A percentile compares a stretch with the other conserved stretches of the same genome.
phyloP scores from a whole-genome alignment of 2,888 invertebrate species.

The Cetonia aurata region DNA sequence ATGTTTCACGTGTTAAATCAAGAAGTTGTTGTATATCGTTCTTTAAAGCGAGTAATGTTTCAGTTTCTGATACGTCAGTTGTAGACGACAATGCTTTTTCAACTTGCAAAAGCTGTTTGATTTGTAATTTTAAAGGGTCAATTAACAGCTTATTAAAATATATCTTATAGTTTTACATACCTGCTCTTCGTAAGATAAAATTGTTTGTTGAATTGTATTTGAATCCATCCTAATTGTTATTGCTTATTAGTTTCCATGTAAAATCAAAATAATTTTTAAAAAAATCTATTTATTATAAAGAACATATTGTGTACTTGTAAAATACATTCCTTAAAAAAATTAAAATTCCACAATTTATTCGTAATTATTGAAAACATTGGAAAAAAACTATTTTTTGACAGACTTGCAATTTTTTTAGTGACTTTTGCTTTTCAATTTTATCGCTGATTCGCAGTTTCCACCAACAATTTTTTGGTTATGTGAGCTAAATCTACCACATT shows the following conservation, averaged over 20 bases:
- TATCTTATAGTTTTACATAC: slow-evolving; percentile 7
- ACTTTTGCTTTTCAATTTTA: slow-evolving; percentile 6
- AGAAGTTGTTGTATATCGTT: slow-evolving; percentile 78
- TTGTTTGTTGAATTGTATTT: slow-evolving; percentile 8
- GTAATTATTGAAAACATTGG: too few species aligned
- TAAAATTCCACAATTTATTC: too few species aligned
- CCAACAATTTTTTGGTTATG: slow-evolving; percentile 15
- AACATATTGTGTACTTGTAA: too few species aligned
- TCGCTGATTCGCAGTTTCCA: not conserved
- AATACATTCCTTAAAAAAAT: too few species aligned
- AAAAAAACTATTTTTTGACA: not conserved
- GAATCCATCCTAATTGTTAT: slow-evolving; percentile 34
- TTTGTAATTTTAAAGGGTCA: not conserved
- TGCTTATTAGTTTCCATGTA: not conserved
- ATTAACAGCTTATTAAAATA: not conserved
- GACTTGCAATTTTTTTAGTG: not conserved
- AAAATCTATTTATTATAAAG: not conserved
- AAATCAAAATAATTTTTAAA: not conserved
- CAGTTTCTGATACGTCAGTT: slow-evolving; percentile 68
- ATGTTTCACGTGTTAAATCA: slow-evolving; percentile 73
- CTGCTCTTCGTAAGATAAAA: slow-evolving; percentile 38
- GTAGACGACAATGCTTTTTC: slow-evolving; percentile 70
- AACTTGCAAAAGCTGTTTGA: slow-evolving; percentile 73
- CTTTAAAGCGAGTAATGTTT: slow-evolving; percentile 72
- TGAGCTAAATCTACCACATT: slow-evolving; percentile 39